phyloP scores from a whole-genome alignment of 2,113 vertebrate species.

The Calidris pygmaea region DNA sequence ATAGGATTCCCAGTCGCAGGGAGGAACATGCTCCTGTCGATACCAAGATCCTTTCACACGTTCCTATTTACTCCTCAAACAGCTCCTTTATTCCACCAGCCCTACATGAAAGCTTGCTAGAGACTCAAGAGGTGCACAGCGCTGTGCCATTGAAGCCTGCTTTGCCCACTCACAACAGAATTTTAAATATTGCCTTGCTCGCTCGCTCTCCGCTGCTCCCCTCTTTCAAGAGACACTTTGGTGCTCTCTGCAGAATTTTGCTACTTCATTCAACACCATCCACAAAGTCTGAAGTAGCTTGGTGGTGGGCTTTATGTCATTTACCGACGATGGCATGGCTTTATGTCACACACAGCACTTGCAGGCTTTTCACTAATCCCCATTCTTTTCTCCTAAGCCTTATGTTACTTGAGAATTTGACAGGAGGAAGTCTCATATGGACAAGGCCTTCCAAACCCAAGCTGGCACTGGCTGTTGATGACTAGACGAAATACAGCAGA shows the following conservation, averaged over 20 bases:
- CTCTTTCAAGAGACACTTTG: background rate
- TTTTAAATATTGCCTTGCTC: background rate
- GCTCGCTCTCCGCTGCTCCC: background rate
- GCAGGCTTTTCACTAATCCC: conserved; percentile 62
- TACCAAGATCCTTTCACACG: background rate
- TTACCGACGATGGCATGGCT: conserved; percentile 33
- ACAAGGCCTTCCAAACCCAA: conserved; percentile 37
- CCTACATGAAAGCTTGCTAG: background rate
- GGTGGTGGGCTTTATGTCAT: conserved; percentile 40
- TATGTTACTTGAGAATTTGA: conserved; percentile 60
- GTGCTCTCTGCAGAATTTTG: background rate
- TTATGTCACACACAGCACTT: conserved; percentile 57
- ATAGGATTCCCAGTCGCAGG: background rate
- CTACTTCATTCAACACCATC: conserved; percentile 26
- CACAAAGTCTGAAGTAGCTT: conserved; percentile 58
- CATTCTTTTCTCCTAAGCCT: conserved; percentile 55
- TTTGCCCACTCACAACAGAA: conserved; percentile 2
- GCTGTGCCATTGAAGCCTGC: background rate
- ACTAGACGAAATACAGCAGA: conserved; percentile 11
- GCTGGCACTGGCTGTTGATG: conserved; percentile 7
- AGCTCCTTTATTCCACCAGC: background rate
- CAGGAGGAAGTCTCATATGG: conserved; percentile 38
- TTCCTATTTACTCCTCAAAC: conserved; percentile 30
- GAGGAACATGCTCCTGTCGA: background rate
- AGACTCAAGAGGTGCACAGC: conserved; percentile 3